Percentiles rank a stretch among this genome's conserved stretches.
Evolutionary conservation across 2,113 vertebrate genomes (phyloP).

Genomic region (Phyllostomus discolor): DNA sequence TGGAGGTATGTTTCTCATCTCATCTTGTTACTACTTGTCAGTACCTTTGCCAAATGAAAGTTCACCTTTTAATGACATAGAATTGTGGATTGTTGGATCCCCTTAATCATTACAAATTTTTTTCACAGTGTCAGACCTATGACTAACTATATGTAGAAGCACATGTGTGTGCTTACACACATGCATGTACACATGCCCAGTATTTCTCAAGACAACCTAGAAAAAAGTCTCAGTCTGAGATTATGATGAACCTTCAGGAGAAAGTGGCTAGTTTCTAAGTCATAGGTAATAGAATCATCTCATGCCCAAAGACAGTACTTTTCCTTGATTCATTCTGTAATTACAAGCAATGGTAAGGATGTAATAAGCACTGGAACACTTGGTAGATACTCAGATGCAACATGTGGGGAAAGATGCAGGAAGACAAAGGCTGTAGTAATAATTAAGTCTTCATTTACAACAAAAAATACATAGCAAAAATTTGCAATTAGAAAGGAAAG

Average conservation of each 20-base stretch:
- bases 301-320: not conserved
- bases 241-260: not conserved
- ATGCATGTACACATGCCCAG: not conserved
- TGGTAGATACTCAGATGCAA: not conserved
- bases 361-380: not conserved
- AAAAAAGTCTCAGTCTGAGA: not conserved
- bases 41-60: not conserved
- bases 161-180: fast-evolving
- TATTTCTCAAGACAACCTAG: not conserved
- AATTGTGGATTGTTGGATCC: not conserved
- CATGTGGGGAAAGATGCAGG: not conserved
- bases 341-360: not conserved
- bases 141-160: not conserved
- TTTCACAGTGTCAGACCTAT: not conserved
- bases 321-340: not conserved
- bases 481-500: not conserved
- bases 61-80: not conserved
- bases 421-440: not conserved
- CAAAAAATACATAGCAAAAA: not conserved
- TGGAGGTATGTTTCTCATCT: not conserved
- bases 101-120: not conserved
- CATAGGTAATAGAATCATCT: not conserved
- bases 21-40: not conserved
- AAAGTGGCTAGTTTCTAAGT: not conserved
- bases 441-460: not conserved